These are phyloP conservation scores for Podiceps cristatus DNA, from an alignment of 2,113 vertebrate species.

Conservation along the genomic window DNA sequence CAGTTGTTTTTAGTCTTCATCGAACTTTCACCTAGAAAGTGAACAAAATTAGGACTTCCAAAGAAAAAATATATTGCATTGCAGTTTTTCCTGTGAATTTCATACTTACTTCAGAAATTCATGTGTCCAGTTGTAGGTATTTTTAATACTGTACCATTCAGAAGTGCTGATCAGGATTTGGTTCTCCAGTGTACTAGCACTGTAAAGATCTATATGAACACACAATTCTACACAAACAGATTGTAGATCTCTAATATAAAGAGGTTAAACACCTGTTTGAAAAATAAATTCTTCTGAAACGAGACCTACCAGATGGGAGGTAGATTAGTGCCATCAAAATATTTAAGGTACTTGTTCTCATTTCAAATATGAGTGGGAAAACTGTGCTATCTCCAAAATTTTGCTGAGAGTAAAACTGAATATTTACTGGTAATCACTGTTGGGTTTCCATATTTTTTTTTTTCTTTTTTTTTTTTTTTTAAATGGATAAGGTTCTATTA, in stretches of 20 bases:
- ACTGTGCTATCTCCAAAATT: neutral
- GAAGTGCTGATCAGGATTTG: neutral
- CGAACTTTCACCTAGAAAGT: neutral
- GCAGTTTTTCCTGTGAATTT: conserved; percentile 23
- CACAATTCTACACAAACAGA: neutral
- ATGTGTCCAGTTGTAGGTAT: neutral
- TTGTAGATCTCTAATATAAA: neutral
- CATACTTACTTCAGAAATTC: conserved; percentile 13
- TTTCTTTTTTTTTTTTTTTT: neutral
- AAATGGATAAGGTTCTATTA: neutral
- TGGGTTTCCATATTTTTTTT: neutral
- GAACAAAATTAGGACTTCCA: neutral
- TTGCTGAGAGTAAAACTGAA: neutral
- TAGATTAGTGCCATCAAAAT: conserved; percentile 50
- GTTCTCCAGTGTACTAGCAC: neutral
- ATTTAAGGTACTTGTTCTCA: conserved; percentile 22
- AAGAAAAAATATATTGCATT: conserved; percentile 29
- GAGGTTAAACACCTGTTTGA: neutral
- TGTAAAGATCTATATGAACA: neutral
- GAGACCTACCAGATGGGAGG: conserved; percentile 51
- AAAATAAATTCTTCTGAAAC: conserved; percentile 19
- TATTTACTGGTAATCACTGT: neutral
- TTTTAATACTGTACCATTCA: conserved; percentile 58
- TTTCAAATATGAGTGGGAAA: neutral
- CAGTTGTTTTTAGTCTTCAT: conserved; percentile 11